These are phyloP conservation scores for Trinorchestia longiramus DNA, from an alignment of 1,140 invertebrate genomes.

Conservation along the genomic window DNA sequence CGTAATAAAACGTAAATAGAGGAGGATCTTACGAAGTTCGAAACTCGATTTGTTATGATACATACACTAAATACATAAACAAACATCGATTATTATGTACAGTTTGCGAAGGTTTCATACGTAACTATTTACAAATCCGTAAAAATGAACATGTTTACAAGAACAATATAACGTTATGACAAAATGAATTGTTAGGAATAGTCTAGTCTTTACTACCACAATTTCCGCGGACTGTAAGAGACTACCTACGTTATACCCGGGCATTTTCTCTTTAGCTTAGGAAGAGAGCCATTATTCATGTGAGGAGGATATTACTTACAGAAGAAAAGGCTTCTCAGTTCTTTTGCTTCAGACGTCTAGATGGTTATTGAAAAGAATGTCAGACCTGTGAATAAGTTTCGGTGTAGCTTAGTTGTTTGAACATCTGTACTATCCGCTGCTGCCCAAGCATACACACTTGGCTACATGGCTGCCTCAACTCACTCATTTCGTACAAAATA, in stretches of 20 bases:
- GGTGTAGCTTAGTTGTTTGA: too few relatives aligned
- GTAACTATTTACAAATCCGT: conserved; percentile 28
- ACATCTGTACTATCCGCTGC: neutral
- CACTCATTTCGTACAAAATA: neutral
- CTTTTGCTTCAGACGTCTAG: neutral
- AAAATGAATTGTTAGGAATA: conserved; percentile 5
- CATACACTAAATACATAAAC: conserved; percentile 31
- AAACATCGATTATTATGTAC: conserved; percentile 44
- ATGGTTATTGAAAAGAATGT: neutral
- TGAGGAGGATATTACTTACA: neutral
- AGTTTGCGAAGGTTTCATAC: neutral
- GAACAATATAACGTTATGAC: conserved; percentile 44
- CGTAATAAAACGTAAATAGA: neutral
- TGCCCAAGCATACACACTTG: neutral
- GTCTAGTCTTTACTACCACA: neutral
- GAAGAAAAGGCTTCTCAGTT: neutral
- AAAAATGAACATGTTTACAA: conserved; percentile 12
- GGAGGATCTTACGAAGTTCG: neutral
- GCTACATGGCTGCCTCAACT: neutral
- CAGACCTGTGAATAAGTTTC: too few relatives aligned
- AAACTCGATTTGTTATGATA: neutral
- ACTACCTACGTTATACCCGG: neutral
- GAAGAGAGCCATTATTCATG: too few relatives aligned
- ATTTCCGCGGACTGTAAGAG: neutral
- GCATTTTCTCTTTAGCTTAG: neutral